Evolutionary conservation across 2,888 invertebrate species (phyloP).

Genomic region (Plusia festucae): DNA sequence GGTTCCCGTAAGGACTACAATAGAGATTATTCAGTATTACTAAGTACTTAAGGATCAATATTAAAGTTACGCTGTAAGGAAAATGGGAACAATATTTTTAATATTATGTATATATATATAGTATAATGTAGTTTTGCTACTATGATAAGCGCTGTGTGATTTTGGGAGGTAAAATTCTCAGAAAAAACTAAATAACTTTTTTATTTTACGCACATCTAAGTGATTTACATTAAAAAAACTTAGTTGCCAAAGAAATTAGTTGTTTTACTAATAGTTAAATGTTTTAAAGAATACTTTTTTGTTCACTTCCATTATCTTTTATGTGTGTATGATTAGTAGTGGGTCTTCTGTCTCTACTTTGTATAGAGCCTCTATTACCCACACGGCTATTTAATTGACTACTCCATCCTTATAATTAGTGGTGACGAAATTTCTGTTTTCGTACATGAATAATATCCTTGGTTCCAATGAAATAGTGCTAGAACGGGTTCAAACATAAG

Average conservation of each 20-base stretch:
- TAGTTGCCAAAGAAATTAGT: too few species aligned
- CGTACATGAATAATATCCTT: conserved; percentile 9
- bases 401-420: conserved; percentile 51
- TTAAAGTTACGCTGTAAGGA: neutral
- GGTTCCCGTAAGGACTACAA: conserved; percentile 35
- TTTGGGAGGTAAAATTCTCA: too few species aligned
- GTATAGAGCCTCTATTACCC: conserved; percentile 60
- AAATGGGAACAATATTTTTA: neutral
- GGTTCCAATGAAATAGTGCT: neutral
- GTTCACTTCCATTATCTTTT: neutral
- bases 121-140: too few species aligned
- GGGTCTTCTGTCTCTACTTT: conserved; percentile 14
- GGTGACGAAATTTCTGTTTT: conserved; percentile 51
- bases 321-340: neutral
- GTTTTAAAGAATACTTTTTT: too few species aligned
- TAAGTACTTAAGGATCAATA: conserved; percentile 19
- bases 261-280: neutral
- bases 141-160: too few species aligned
- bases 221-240: too few species aligned
- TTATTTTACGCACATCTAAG: too few species aligned
- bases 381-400: conserved; percentile 68
- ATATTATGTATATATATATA: too few species aligned
- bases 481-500: neutral
- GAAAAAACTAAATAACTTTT: too few species aligned
- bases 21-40: conserved; percentile 35